These are phyloP conservation scores for Borostomias antarcticus DNA, from an alignment of 2,797 vertebrate species.

Conservation along the genomic window DNA sequence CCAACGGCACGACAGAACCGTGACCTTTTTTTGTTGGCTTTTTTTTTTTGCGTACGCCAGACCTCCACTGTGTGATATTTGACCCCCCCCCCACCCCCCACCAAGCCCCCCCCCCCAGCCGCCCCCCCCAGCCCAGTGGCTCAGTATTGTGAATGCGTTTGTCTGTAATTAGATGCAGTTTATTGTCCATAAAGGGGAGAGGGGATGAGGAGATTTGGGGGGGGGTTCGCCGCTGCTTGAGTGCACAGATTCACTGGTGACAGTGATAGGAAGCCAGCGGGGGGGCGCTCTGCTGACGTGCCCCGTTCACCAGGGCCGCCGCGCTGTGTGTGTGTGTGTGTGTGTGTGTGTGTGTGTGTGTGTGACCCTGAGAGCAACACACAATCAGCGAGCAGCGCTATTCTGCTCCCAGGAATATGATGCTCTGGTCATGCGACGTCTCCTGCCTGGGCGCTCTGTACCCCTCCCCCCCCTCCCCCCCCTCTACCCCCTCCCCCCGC, in stretches of 20 bases:
- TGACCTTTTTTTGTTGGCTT: constrained; percentile 2
- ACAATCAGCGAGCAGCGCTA: constrained; percentile 20
- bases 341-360: constrained; percentile 57
- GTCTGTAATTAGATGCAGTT: constrained; percentile 67
- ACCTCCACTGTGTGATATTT: no score
- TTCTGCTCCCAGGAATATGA: constrained; percentile 54
- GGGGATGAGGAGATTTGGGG: constrained; percentile 50
- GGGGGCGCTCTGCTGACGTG: constrained; percentile 58
- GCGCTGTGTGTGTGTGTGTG: constrained; percentile 44
- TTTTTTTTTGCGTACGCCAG: no score
- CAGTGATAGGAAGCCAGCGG: constrained; percentile 69
- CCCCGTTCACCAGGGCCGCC: constrained; percentile 46
- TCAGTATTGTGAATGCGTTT: constrained; percentile 50
- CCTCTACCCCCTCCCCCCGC: constrained; percentile 37
- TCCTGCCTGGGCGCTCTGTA: no score
- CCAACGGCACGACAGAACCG: background rate
- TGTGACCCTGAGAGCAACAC: constrained; percentile 43
- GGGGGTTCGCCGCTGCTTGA: constrained; percentile 68
- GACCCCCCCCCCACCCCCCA: no score
- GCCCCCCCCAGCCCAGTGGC: background rate
- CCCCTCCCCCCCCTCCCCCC: constrained; percentile 39
- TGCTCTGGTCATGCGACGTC: constrained; percentile 54
- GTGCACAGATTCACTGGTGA: constrained; percentile 61
- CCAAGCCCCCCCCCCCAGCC: background rate
- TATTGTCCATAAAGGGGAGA: constrained; percentile 60